Evolutionary conservation across 2,113 vertebrate species (phyloP), one percentile per base, ranked within the genome.

Genomic region (Lepus timidus): DNA sequence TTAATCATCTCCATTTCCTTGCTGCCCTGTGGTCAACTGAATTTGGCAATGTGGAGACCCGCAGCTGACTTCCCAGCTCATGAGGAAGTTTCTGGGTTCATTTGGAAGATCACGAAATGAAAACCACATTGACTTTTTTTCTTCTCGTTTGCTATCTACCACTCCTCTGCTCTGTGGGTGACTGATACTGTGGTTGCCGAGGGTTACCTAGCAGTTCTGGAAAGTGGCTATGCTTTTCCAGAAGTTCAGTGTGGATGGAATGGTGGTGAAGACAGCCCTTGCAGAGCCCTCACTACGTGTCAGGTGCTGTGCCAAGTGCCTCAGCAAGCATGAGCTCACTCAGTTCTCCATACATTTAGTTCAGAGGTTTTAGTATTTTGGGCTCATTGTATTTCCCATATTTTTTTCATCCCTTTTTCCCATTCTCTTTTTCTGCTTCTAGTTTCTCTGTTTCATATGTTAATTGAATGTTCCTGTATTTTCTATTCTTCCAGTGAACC

Each of bases 1-100:
- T 96, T 95, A 20, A 92, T 94, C 94, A 98, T 95, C 93, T 81
- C 83, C 95, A 44, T 31, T 95, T 94, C 92, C 31, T 75, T 81
- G 84, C 85, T 95, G 83, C 75, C 82, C 89, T 97, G 82, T 96
- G 96, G 96, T 96, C 93, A 91, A 95, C 83, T 91, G 96, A 94
- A 64, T 78, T 87, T 98, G 97, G 96, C 98, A 97, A 95, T 92
- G 23, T 81, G 91, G 97, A 96, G 96, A 80, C 94, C 84, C 71
- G 23, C 61, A 8, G 65, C 97, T 85, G 95, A 95, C 96, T 97
- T 97, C 96, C 94, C 95, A 96, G 83, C 94, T 98, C 96, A 94
- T 95, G 95, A 92, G 97, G 96, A 97, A 12, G 12, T 97, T 98
- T 98, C 95, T 94, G 55, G 92, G n/a, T 97, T 95, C 73, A 0